Conservation (phyloP, 2,888 invertebrate genomes). For the Argyresthia albistria region DNA sequence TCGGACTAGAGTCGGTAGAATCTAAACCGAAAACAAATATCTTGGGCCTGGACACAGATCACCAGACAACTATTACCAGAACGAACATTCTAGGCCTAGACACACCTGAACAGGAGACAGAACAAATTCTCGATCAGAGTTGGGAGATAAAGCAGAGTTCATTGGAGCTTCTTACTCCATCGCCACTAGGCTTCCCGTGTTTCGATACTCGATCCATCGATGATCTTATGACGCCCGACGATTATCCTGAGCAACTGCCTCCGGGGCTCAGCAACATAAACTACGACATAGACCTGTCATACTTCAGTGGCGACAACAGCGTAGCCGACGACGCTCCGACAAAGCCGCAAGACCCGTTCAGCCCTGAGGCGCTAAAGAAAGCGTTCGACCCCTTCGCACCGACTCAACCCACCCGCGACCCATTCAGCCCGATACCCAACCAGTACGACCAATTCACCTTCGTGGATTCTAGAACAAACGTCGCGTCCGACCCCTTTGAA, state of each 20-base stretch:
- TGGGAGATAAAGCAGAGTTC: constrained; percentile 52
- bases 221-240: constrained; percentile 74
- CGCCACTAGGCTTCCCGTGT: constrained; percentile 67
- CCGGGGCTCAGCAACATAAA: constrained; percentile 79
- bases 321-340: constrained; percentile 66
- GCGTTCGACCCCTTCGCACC: constrained; percentile 24
- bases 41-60: constrained; percentile 11
- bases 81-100: constrained; percentile 43
- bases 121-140: constrained; percentile 24
- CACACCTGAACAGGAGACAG: constrained; percentile 32
- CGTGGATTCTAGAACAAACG: constrained; percentile 25
- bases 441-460: constrained; percentile 50
- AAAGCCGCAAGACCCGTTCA: constrained; percentile 68
- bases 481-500: constrained; percentile 38
- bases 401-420: constrained; percentile 5
- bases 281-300: constrained; percentile 84
- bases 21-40: background rate
- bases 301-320: constrained; percentile 81
- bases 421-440: constrained; percentile 27
- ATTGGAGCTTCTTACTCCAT: constrained; percentile 72
- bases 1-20: constrained; percentile 11
- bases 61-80: constrained; percentile 23
- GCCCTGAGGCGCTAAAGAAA: constrained; percentile 58
- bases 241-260: constrained; percentile 65
- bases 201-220: constrained; percentile 74